These are phyloP conservation scores for Cynaeus angustus DNA, from an alignment of 2,888 invertebrate species.

Conservation along the genomic window DNA sequence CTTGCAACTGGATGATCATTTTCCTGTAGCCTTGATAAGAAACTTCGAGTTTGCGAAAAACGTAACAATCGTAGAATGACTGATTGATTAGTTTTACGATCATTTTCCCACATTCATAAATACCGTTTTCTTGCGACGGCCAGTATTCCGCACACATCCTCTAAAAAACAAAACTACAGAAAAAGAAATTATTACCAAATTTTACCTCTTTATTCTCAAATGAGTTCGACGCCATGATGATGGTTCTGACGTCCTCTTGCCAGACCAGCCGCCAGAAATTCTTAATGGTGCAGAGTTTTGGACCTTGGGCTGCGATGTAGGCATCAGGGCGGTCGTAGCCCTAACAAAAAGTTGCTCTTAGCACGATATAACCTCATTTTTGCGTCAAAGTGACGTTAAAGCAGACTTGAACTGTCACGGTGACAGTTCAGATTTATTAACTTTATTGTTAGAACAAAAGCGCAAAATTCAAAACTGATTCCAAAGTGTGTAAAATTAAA, in stretches of 20 bases:
- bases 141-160: conserved; percentile 16
- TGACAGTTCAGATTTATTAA: no score
- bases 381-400: no score
- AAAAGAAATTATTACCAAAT: no score
- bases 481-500: no score
- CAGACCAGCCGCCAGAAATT: conserved; percentile 30
- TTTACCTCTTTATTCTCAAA: not conserved
- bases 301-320: conserved; percentile 8
- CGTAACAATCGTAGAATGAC: not conserved
- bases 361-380: no score
- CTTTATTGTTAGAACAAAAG: no score
- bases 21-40: not conserved
- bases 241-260: conserved; percentile 6
- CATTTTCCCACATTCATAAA: conserved; percentile 1
- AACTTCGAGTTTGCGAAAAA: not conserved
- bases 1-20: not conserved
- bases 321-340: not conserved
- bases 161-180: no score
- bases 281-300: conserved; percentile 7
- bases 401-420: no score
- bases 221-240: conserved; percentile 20
- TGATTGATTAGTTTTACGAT: not conserved
- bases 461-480: no score
- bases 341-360: no score
- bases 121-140: not conserved